Evolutionary conservation across 2,113 vertebrate genomes (phyloP).

Genomic region (Arizona elegans): DNA sequence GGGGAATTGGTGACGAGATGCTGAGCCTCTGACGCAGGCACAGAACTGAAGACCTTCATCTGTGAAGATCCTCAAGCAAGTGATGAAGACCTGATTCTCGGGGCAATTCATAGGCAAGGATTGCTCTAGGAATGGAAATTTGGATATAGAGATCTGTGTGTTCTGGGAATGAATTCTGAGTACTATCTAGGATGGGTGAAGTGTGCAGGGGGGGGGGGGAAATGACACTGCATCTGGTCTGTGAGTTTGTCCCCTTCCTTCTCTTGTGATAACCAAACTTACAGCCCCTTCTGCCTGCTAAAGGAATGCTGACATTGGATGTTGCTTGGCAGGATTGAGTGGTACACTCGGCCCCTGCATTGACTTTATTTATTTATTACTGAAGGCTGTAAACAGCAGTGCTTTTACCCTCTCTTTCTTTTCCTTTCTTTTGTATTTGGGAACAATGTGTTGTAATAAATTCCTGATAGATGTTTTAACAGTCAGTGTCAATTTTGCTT

Average conservation of each 20-base stretch:
- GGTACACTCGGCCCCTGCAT: constrained; percentile 53
- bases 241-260: constrained; percentile 33
- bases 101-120: background rate
- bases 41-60: background rate
- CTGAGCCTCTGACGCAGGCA: background rate
- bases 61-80: background rate
- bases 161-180: constrained; percentile 5
- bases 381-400: constrained; percentile 67
- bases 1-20: background rate
- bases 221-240: constrained; percentile 37
- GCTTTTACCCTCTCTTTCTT: constrained; percentile 68
- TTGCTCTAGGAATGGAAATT: background rate
- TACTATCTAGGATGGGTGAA: background rate
- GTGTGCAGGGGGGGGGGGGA: background rate
- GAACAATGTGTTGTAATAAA: constrained; percentile 72
- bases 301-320: constrained; percentile 14
- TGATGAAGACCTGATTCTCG: background rate
- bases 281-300: constrained; percentile 23
- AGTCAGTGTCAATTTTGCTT: constrained; percentile 54
- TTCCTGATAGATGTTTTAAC: constrained; percentile 69
- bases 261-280: constrained; percentile 26
- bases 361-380: constrained; percentile 63
- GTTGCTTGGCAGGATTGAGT: constrained; percentile 5
- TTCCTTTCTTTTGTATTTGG: constrained; percentile 73
- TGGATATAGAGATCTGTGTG: background rate